Base-by-base conservation (phyloP, 2,888 invertebrate species). In the Mythimna vitellina region DNA sequence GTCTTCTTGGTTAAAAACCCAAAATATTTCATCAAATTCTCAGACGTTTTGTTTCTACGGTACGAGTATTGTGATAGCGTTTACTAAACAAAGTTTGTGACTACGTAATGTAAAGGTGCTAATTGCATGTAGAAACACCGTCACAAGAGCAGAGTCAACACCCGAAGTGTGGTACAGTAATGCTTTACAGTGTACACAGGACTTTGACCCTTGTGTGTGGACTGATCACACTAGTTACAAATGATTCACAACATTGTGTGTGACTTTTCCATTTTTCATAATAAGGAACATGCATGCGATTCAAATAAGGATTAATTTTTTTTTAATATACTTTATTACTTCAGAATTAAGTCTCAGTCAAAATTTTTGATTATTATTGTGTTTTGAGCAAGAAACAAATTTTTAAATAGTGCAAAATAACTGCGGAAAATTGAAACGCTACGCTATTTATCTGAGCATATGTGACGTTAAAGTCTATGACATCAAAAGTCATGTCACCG, bases 71-170 rank as follows among this genome's bases (percentile, higher is more conserved):
- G 65, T 69, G 77, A 76, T 83, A 72, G 71, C 69, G 58, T 80
- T 80, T 83, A 72, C 58, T 72, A 57, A 72, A 83, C 71, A 80
- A 83, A 70, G 71, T 80, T 72, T 35, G 78, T 78, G 49, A 51
- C 71, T 78, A 71, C 68, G 81, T 81, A 81, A 80, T 77, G 68
- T 70, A 25, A 65, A 76, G 83, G 85, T 86, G 88, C 61, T 89
- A 90, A 90, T 86, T 86, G 82, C 71, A 73, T 88, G 83, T 76
- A 79, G 86, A 86, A 87, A 87, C 78, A 75, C 73, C 82, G 76
- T 73, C 78, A 75, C 74, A 71, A 79, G 78, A 81, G 81, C 73
- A 83, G 22, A 74, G 84, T 87, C 84, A 85, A 87, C 76, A 87
- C 56, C 77, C 76, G 58, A 74, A 76, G 72, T 68, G 62, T 65